These are phyloP conservation scores for Pavo muticus DNA, from an alignment of 2,113 vertebrate genomes.

Conservation along the genomic window DNA sequence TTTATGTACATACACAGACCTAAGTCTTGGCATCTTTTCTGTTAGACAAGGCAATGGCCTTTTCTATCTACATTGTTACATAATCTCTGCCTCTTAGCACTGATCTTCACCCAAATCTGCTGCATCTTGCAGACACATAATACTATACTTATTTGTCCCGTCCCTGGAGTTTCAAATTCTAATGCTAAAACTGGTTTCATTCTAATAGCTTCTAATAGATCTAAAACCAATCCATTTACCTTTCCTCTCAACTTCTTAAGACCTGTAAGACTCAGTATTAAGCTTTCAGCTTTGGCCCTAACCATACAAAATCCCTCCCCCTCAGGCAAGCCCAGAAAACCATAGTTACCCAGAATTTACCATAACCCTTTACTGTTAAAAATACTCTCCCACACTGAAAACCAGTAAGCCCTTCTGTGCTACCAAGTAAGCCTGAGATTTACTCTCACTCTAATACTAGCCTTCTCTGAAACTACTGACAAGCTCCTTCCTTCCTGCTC, in stretches of 20 bases:
- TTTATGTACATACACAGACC: background rate
- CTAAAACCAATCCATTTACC: background rate
- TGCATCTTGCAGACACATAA: background rate
- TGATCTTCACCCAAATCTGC: background rate
- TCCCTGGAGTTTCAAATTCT: background rate
- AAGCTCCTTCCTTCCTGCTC: background rate
- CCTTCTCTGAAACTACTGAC: background rate
- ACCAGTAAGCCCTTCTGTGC: slow-evolving; percentile 27
- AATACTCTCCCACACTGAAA: background rate
- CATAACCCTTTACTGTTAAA: slow-evolving; percentile 20
- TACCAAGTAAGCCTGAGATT: slow-evolving; percentile 45
- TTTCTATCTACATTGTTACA: background rate
- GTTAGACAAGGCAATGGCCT: background rate
- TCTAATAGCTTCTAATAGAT: background rate
- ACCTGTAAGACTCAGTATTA: background rate
- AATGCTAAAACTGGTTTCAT: background rate
- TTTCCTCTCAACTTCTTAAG: background rate
- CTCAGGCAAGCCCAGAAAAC: background rate
- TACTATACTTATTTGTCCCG: background rate
- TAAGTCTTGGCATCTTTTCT: background rate
- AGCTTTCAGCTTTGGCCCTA: background rate
- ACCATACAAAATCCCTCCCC: background rate
- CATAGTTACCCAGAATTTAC: background rate
- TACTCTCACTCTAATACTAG: slow-evolving; percentile 29
- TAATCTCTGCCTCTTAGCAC: background rate